phyloP scores from a whole-genome alignment of 2,113 vertebrate genomes.

The Paratilapia polleni region DNA sequence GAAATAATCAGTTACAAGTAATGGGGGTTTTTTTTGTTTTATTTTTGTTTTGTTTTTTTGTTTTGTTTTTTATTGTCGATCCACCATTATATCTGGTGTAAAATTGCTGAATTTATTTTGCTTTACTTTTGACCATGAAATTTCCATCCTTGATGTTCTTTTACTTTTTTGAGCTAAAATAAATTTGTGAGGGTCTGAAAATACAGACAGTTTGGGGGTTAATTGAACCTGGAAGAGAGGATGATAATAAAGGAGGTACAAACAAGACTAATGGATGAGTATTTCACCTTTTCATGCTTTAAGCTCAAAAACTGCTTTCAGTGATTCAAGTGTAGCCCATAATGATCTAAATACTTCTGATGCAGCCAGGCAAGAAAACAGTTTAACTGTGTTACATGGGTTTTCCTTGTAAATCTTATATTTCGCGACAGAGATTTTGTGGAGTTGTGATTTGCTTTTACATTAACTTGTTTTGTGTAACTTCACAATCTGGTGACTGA shows the following conservation, averaged over 20 bases:
- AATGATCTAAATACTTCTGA: conserved; percentile 30
- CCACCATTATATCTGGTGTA: neutral
- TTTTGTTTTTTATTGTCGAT: neutral
- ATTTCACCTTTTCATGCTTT: neutral
- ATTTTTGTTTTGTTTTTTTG: neutral
- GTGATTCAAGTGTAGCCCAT: neutral
- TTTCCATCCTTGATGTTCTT: no score
- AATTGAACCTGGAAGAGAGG: neutral
- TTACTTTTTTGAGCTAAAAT: neutral
- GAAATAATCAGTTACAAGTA: neutral
- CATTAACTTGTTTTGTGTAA: neutral
- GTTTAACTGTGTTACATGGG: conserved; percentile 17
- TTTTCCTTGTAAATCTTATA: conserved; percentile 28
- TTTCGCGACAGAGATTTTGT: neutral
- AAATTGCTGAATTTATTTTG: neutral
- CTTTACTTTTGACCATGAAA: neutral
- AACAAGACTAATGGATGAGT: neutral
- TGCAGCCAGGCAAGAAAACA: conserved; percentile 25
- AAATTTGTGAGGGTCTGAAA: neutral
- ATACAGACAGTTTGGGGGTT: neutral
- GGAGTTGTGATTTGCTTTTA: neutral
- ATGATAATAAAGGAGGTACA: neutral
- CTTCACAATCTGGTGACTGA: neutral
- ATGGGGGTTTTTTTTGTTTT: no score
- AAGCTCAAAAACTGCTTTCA: neutral